Evolutionary conservation across 2,113 vertebrate species (phyloP).

Genomic region (Centropus bengalensis): DNA sequence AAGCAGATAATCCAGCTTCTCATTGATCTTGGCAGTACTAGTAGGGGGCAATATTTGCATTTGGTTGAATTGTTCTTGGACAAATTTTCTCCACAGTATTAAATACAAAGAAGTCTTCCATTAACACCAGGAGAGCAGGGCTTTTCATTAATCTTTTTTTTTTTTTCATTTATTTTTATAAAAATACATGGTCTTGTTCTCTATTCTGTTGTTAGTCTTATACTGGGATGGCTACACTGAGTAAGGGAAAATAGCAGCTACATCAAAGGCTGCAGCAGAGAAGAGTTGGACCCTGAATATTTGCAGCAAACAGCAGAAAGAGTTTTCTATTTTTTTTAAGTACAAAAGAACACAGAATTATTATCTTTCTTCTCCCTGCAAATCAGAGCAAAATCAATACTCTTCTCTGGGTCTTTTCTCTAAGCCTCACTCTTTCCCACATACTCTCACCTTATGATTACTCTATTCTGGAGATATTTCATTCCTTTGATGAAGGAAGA

Average conservation of each 20-base stretch:
- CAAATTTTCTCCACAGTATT: slow-evolving; percentile 46
- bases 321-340: background rate
- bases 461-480: background rate
- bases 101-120: slow-evolving; percentile 51
- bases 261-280: background rate
- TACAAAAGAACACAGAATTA: background rate
- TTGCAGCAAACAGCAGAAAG: background rate
- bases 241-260: background rate
- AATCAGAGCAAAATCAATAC: slow-evolving; percentile 35
- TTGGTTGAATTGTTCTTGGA: slow-evolving; percentile 33
- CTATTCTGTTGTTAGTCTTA: background rate
- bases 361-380: background rate
- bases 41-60: slow-evolving; percentile 56
- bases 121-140: slow-evolving; percentile 30
- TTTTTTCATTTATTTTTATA: background rate
- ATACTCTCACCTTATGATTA: background rate
- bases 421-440: background rate
- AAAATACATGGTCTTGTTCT: background rate
- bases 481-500: background rate
- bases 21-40: slow-evolving; percentile 25
- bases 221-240: background rate
- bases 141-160: slow-evolving; percentile 44
- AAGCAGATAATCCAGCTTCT: slow-evolving; percentile 4
- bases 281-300: background rate
- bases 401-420: background rate